Evolutionary conservation across 2,888 invertebrate species (phyloP).

Genomic region (Agriopis aurantiaria): DNA sequence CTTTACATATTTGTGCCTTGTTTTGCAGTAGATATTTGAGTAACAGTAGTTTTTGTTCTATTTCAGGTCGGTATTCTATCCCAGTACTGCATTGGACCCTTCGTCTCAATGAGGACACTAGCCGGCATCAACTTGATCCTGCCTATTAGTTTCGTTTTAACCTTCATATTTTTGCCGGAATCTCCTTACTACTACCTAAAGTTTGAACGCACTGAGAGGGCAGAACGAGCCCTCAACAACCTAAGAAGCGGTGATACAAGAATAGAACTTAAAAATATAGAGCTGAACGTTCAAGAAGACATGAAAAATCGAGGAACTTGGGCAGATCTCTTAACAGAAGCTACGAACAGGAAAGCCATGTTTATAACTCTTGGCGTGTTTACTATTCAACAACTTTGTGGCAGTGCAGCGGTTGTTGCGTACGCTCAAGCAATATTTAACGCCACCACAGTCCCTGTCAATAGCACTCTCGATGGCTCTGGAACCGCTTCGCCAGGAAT

Average conservation of each 20-base stretch:
- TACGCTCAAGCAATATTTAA: constrained; percentile 89
- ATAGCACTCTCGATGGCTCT: constrained; percentile 54
- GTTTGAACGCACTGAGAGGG: constrained; percentile 83
- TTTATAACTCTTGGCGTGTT: constrained; percentile 87
- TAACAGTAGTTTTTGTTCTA: constrained; percentile 42
- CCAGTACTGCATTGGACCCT: constrained; percentile 87
- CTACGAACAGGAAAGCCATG: constrained; percentile 87
- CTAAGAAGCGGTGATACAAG: constrained; percentile 86
- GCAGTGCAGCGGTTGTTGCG: constrained; percentile 88
- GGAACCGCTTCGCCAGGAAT: constrained; percentile 61
- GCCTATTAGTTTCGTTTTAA: constrained; percentile 84
- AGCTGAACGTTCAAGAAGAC: constrained; percentile 83
- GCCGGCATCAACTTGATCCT: constrained; percentile 86
- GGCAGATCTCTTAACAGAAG: constrained; percentile 83
- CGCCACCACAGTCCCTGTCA: constrained; percentile 54
- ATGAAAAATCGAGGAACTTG: constrained; percentile 82
- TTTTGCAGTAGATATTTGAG: background rate
- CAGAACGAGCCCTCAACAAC: constrained; percentile 85
- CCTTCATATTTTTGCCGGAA: constrained; percentile 89
- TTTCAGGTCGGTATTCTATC: constrained; percentile 87
- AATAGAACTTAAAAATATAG: constrained; percentile 84
- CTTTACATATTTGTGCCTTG: background rate
- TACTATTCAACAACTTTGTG: constrained; percentile 88
- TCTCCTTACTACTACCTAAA: constrained; percentile 87
- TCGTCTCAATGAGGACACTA: constrained; percentile 82